Percentiles rank a stretch among this genome's conserved stretches.
These are phyloP conservation scores for Watersipora subatra DNA, from an alignment of 1,140 invertebrate genomes.

Conservation along the genomic window DNA sequence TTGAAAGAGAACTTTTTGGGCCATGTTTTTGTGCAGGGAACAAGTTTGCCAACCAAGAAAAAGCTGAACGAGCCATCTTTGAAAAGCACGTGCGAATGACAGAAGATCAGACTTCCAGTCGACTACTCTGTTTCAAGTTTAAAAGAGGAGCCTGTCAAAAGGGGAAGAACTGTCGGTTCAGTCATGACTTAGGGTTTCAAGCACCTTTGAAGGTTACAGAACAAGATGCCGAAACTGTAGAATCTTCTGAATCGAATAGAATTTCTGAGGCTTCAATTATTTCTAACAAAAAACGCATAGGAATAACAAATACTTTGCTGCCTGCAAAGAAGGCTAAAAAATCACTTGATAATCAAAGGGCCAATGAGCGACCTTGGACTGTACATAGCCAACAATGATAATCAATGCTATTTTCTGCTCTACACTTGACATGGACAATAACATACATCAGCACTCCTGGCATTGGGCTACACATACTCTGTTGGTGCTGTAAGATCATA, in stretches of 20 bases:
- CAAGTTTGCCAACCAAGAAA: constrained; percentile 79
- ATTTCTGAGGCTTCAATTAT: neutral
- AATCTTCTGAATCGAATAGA: constrained; percentile 4
- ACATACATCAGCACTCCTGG: neutral
- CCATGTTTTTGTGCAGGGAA: constrained; percentile 38
- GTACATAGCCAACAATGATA: no score
- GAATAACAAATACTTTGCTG: constrained; percentile 57
- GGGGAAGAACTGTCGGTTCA: constrained; percentile 80
- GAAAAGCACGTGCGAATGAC: constrained; percentile 91
- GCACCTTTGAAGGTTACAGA: neutral
- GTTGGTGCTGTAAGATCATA: no score
- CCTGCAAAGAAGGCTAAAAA: constrained; percentile 74
- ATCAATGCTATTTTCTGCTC: neutral
- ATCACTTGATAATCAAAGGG: constrained; percentile 53
- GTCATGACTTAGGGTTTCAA: constrained; percentile 68
- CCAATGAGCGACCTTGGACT: constrained; percentile 43
- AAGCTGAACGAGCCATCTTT: constrained; percentile 66
- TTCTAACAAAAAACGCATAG: constrained; percentile 54
- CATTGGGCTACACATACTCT: neutral
- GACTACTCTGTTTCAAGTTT: constrained; percentile 85
- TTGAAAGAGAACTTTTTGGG: no score
- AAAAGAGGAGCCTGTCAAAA: constrained; percentile 75
- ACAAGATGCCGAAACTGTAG: neutral
- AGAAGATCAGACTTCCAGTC: constrained; percentile 52
- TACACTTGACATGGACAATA: neutral